A percentile compares a stretch with the other conserved stretches of the same genome.
Conservation (phyloP, 2,113 vertebrate species). For the Microcebus lehilahytsara region DNA sequence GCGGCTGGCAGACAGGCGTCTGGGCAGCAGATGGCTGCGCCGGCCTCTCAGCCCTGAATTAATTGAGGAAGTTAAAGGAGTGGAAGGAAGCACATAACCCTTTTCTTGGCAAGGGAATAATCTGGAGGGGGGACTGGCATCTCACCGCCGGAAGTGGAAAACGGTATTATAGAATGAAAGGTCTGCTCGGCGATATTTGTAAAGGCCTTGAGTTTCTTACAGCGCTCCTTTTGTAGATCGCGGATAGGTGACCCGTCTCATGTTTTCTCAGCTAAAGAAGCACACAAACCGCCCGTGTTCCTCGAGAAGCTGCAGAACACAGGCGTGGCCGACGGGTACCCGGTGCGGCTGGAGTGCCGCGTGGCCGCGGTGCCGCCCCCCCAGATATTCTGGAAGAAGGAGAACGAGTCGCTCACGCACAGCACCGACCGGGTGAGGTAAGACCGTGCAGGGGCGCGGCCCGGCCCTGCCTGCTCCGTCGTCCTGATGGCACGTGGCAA, state of each 20-base stretch:
- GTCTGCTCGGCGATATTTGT: background rate
- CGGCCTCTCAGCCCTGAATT: background rate
- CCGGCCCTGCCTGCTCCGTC: background rate
- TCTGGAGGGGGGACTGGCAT: background rate
- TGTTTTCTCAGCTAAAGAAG: conserved; percentile 92
- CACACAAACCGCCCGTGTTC: conserved; percentile 94
- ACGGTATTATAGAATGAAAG: background rate
- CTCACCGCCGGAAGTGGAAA: background rate
- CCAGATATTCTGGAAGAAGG: conserved; percentile 99
- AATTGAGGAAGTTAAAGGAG: conserved; percentile 21
- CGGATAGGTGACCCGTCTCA: background rate
- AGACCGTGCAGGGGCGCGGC: conserved; percentile 3
- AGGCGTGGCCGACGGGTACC: conserved; percentile 94
- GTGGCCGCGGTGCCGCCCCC: conserved; percentile 91
- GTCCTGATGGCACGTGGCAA: background rate
- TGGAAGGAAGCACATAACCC: background rate
- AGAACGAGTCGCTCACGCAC: conserved; percentile 98
- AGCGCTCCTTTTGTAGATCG: background rate
- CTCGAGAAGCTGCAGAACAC: conserved; percentile 99
- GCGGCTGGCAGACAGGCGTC: background rate
- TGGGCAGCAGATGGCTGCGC: conserved; percentile 44
- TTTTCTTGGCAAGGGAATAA: background rate
- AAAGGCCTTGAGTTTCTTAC: background rate
- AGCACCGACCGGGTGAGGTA: conserved; percentile 98
- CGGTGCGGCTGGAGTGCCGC: conserved; percentile 95